Base-by-base conservation (phyloP, 2,888 invertebrate genomes). In the Subacronicta megacephala region DNA sequence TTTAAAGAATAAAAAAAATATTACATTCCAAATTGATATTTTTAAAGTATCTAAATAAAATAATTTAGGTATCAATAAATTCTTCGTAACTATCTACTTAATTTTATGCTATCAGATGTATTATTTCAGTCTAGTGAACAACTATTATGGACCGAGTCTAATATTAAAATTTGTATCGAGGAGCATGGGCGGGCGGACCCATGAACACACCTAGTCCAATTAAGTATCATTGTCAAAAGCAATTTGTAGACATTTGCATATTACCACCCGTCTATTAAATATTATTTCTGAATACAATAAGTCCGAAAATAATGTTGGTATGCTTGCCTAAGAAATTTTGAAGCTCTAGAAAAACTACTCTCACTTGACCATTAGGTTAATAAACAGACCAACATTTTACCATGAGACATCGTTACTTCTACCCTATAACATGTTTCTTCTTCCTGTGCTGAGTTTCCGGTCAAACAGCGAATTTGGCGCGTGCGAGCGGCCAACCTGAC, bases 391-490 rank as follows among this genome's bases (percentile, higher is more conserved):
- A 69, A 60, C 52, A 51, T 58, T 67, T 71, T 62, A 70, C 72
- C 53, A 60, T 72, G 71, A 71, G 71, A 73, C 76, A 75, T 76
- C 64, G 74, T 72, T 73, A 77, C 79, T 80, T 78, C 78, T 77
- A 78, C 73, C 72, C 76, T 64, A 70, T 72, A 78, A 62, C 74
- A 78, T 82, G 78, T 81, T 80, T 83, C 81, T 80, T 83, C 81
- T 82, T 82, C 78, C 76, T 75, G 75, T 74, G 65, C 67, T 70
- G 81, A 75, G 80, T 85, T 83, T 88, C 82, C 87, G 83, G 86
- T 84, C 82, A 87, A 85, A 85, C 87, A 85, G 81, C 79, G 83
- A 87, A 90, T 88, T 88, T 85, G 85, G 87, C 87, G 85, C 88
- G 84, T 85, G 87, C 85, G 81, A 78, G 80, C 87, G 87, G 72